Evolutionary conservation across 1,140 invertebrate species (phyloP).

Genomic region (Branchinecta lynchi): DNA sequence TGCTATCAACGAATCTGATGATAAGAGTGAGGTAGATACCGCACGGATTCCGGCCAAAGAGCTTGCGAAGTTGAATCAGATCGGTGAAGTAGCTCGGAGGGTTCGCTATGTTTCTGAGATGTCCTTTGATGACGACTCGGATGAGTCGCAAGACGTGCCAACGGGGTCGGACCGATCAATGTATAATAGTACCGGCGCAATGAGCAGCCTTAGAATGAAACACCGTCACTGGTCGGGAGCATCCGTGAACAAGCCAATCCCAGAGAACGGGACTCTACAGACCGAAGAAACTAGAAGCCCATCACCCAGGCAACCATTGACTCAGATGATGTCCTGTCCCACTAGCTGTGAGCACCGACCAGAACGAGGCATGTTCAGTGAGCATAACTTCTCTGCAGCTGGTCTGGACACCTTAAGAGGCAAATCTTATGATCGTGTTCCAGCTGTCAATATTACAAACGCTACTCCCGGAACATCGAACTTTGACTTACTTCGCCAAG

Average conservation of each 20-base stretch:
- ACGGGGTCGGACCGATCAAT: not conserved
- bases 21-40: not conserved
- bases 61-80: not conserved
- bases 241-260: not conserved
- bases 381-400: not conserved
- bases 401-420: not conserved
- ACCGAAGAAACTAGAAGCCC: not conserved
- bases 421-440: not conserved
- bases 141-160: not conserved
- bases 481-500: not conserved
- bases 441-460: not conserved
- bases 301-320: not conserved
- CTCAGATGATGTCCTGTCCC: not conserved
- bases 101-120: conserved; percentile 3
- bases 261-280: not conserved
- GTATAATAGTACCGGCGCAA: not conserved
- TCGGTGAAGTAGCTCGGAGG: not conserved
- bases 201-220: not conserved
- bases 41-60: not conserved
- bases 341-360: not conserved
- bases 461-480: not conserved
- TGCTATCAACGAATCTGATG: not conserved
- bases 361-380: not conserved
- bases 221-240: not conserved
- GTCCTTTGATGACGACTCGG: conserved; percentile 5